Evolutionary conservation across 2,888 invertebrate species (phyloP), one percentile per base, ranked within the genome.

Genomic region (Slavum lentiscoides): DNA sequence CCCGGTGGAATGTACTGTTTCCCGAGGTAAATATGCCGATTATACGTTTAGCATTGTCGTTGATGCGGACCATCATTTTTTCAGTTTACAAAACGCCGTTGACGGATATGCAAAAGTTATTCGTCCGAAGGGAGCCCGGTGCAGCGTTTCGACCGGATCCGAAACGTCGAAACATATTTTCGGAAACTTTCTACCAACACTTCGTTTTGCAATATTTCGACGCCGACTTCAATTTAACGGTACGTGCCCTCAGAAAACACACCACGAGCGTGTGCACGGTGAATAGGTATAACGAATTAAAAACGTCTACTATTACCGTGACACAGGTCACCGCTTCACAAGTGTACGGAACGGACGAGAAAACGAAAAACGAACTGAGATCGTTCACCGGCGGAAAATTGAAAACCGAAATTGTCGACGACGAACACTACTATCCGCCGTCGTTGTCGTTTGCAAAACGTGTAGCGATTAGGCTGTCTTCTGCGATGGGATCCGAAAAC

Each of bases 141-240:
- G 43, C 8, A 9, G 21, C 30, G 13, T 49, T 49, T 7, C 30
- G 8, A 19, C 68, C 68, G 0, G 68, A 76, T 49, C 0, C 19
- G 8, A 43, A 59, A 30, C 5, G 23, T 0, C 30, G 67, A 19
- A 76, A 76, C 30, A 17, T 76, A 61, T 30, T 76, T 0, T 61
- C 67, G n/a, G 23, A 67, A 0, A 6, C 76, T 0, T 76, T 76
- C 30, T 76, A 59, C 8, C 68, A 68, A 11, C 68, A 76, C 6
- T 76, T 76, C 15, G 30, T 68, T 37, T 23, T 76, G 5, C 76
- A 76, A n/a, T 76, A 58, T 61, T 61, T 76, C 7, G 19, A 68
- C 23, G 3, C 43, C 1, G 30, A 68, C 21, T 76, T 59, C 30
- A 61, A 59, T n/a, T 15, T 43, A 15, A 43, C 39, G 59, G 76